Evolutionary conservation across 2,797 vertebrate species (phyloP).

Genomic region (Myotis findleyi): DNA sequence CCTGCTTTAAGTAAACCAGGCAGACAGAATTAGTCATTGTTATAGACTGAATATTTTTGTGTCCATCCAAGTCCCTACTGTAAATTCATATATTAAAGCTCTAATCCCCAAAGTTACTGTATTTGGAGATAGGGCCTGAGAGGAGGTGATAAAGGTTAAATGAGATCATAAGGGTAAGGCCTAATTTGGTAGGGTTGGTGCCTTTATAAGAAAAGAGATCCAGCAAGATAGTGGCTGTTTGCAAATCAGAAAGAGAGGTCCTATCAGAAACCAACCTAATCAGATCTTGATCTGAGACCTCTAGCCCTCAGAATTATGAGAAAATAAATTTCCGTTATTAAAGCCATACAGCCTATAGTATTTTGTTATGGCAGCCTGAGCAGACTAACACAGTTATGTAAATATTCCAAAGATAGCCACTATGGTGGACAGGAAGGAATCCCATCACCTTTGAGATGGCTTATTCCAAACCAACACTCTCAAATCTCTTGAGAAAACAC

Average conservation of each 20-base stretch:
- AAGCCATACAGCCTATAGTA: neutral
- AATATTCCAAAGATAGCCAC: neutral
- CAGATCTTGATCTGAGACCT: neutral
- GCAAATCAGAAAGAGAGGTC: neutral
- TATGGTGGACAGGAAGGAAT: neutral
- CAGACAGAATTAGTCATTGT: neutral
- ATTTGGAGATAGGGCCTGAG: neutral
- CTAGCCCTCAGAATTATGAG: neutral
- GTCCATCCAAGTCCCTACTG: neutral
- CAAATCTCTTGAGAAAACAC: neutral
- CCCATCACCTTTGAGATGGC: neutral
- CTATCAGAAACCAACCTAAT: neutral
- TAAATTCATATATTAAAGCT: neutral
- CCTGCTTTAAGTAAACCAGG: neutral
- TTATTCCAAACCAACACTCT: neutral
- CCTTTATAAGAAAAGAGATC: neutral
- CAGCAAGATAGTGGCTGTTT: neutral
- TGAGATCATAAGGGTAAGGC: neutral
- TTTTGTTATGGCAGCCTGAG: neutral
- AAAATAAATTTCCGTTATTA: neutral
- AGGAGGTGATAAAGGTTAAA: neutral
- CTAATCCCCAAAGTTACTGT: neutral
- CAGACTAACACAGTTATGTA: neutral
- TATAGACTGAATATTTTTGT: neutral
- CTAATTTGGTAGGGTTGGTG: neutral